These are phyloP conservation scores for Ivindomyrus marchei DNA, from an alignment of 2,113 vertebrate species.

Conservation along the genomic window DNA sequence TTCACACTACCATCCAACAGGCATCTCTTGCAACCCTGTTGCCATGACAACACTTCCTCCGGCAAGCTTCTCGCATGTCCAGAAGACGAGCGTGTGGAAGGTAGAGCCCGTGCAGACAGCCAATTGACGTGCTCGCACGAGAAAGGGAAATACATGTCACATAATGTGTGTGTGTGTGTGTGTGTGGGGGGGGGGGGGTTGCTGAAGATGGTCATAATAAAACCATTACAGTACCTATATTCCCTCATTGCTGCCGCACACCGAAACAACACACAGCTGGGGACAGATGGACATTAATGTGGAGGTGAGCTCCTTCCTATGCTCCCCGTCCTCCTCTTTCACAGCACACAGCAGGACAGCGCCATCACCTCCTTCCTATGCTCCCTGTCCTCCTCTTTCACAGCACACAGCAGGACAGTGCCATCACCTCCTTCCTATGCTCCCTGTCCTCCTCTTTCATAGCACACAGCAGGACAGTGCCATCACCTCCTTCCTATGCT, in stretches of 20 bases:
- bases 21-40: constrained; percentile 59
- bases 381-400: too few species aligned
- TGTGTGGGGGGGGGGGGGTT: neutral
- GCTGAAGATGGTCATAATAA: neutral
- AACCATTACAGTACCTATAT: neutral
- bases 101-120: neutral
- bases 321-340: too few species aligned
- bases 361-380: constrained; percentile 19
- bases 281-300: neutral
- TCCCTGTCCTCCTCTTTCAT: too few species aligned
- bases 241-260: neutral
- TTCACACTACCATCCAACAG: constrained; percentile 48
- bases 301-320: constrained; percentile 19
- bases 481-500: too few species aligned
- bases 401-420: too few species aligned
- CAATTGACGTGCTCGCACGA: neutral
- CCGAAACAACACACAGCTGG: neutral
- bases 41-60: constrained; percentile 66
- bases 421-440: too few species aligned
- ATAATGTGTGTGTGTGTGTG: neutral
- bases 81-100: constrained; percentile 34
- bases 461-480: too few species aligned
- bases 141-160: neutral
- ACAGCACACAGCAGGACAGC: too few species aligned
- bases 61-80: constrained; percentile 47